Conservation (phyloP, 30 jellyfish, hydroid and myxozoan genomes). For the Aurelia coerulea region DNA sequence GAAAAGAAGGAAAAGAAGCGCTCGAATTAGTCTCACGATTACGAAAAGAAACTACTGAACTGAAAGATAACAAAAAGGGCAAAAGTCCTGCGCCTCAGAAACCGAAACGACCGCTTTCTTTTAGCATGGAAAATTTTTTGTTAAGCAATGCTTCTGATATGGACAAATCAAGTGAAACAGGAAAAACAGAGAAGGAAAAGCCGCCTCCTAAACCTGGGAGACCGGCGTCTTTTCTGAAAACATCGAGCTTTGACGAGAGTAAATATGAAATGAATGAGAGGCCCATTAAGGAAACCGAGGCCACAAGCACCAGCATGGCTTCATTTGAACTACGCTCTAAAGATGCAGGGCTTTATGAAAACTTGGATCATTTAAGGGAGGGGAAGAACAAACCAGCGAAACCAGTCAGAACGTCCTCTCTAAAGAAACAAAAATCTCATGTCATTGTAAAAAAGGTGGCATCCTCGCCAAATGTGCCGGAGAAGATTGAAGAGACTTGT, state of each 20-base stretch:
- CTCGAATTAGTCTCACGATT: slow-evolving; percentile 33
- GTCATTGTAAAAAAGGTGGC: background rate
- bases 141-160: background rate
- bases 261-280: background rate
- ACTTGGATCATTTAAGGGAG: slow-evolving; percentile 6
- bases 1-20: slow-evolving; percentile 67
- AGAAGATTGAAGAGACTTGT: background rate
- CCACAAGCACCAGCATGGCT: background rate
- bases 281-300: background rate
- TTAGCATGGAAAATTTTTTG: slow-evolving; percentile 61
- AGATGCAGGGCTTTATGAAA: slow-evolving; percentile 25
- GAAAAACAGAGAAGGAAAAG: background rate
- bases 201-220: slow-evolving; percentile 58
- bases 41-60: slow-evolving; percentile 22
- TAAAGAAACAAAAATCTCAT: slow-evolving; percentile 5
- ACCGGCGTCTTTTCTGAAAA: slow-evolving; percentile 13
- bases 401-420: slow-evolving; percentile 71
- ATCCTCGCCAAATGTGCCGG: background rate
- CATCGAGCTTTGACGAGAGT: slow-evolving; percentile 25
- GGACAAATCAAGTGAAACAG: background rate
- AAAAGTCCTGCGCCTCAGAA: slow-evolving; percentile 59
- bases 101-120: slow-evolving; percentile 65
- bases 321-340: slow-evolving; percentile 32
- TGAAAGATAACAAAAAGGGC: background rate
- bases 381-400: slow-evolving; percentile 36